Base-by-base conservation (phyloP, 2,888 invertebrate species). In the Dryococelus australis region DNA sequence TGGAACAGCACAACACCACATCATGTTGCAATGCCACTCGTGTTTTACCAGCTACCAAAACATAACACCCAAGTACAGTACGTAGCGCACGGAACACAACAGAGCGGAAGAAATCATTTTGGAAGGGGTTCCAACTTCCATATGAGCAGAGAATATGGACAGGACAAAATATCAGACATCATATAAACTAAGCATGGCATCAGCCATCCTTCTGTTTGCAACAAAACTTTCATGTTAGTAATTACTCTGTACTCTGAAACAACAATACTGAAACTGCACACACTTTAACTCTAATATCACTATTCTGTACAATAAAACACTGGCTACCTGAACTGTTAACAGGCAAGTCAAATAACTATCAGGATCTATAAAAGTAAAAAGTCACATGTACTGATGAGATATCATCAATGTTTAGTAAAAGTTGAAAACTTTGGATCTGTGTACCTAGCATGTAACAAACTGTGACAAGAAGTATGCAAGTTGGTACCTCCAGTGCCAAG, bases 281-380 rank as follows among this genome's bases (percentile, higher is more conserved):
- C 6, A 65, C 24, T 65, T 24, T 65, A 65, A 65, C 8, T 20
- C 65, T 65, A 65, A 65, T n/a, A 65, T 65, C 65, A 65, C 65
- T 65, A 65, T 65, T n/a, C 65, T 65, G 65, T 65, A 65, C n/a
- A 65, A 65, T 65, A 65, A 65, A 65, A 65, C 24, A 65, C 65
- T 65, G 6, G 65, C 65, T 65, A 65, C 65, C 65, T 65, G 65
- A 65, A n/a, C 65, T 65, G 24, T 65, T n/a, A 65, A 65, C 65
- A 65, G 24, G n/a, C 24, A n/a, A 65, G 65, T 65, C 65, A 65
- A 51, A 65, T 20, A 65, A 24, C 8, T 65, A 65, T 65, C 65
- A 65, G 65, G 65, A 65, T 65, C 65, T 65, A 65, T 65, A 65
- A 65, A 65, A 65, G 65, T 65, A 65, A 65, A 65, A 65, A 65